These are phyloP conservation scores for Phyllotreta striolata DNA, from an alignment of 2,888 invertebrate species.

Conservation along the genomic window DNA sequence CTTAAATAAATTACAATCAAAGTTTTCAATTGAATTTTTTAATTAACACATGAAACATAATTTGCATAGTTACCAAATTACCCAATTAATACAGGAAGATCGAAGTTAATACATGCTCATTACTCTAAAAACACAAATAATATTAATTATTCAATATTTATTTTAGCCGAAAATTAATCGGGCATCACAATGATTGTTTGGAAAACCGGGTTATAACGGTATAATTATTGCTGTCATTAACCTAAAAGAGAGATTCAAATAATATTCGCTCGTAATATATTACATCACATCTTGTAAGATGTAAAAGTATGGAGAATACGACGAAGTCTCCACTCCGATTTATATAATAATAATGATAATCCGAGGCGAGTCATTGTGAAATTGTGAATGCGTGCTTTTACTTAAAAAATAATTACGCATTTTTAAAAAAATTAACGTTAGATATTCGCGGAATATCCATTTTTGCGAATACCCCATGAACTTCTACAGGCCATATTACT, in stretches of 20 bases:
- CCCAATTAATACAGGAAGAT: too few relatives aligned
- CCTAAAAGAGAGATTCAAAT: slow-evolving; percentile 19
- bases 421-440: not conserved
- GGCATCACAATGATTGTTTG: not conserved
- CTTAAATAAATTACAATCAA: too few relatives aligned
- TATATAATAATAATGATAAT: slow-evolving; percentile 16
- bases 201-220: slow-evolving; percentile 15
- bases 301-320: slow-evolving; percentile 13
- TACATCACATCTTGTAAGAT: slow-evolving; percentile 13
- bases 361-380: slow-evolving; percentile 14
- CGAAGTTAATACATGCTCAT: too few relatives aligned
- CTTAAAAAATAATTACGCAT: slow-evolving; percentile 3
- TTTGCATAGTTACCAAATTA: too few relatives aligned
- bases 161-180: slow-evolving; percentile 13
- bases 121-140: too few relatives aligned
- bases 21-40: too few relatives aligned
- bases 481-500: not conserved
- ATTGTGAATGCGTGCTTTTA: not conserved
- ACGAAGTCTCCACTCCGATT: not conserved
- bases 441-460: too few relatives aligned
- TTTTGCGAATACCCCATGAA: slow-evolving; percentile 5
- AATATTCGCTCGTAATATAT: slow-evolving; percentile 14
- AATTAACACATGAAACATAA: too few relatives aligned
- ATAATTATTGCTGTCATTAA: slow-evolving; percentile 23
- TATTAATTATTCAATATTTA: not conserved